Percentiles rank a stretch among this genome's conserved stretches.
phyloP scores from a whole-genome alignment of 2,113 vertebrate species.

The Tyto alba region DNA sequence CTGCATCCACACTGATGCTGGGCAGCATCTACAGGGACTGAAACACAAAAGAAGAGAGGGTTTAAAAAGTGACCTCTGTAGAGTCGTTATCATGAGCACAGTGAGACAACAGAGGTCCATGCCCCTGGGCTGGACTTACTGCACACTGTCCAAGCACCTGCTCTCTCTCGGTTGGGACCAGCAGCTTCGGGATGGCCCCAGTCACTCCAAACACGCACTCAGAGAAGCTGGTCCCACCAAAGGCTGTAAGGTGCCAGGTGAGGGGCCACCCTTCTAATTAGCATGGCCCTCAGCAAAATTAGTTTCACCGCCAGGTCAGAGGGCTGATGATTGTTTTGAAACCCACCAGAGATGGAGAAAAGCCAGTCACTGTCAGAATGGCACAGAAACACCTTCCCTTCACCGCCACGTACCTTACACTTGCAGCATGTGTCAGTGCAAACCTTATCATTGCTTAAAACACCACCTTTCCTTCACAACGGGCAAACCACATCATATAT shows the following conservation, averaged over 20 bases:
- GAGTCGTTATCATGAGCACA: background rate
- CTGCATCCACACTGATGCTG: too few relatives aligned
- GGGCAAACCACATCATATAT: background rate
- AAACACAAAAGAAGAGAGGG: background rate
- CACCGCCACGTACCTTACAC: accelerated
- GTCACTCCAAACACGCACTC: background rate
- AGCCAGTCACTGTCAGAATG: background rate
- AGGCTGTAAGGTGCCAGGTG: background rate
- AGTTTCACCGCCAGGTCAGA: background rate
- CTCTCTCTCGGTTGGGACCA: background rate
- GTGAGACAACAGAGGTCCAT: accelerated
- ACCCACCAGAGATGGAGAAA: background rate
- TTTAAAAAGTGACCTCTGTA: background rate
- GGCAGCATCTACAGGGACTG: too few relatives aligned
- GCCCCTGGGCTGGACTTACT: too few relatives aligned
- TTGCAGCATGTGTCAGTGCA: background rate
- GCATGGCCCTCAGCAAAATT: background rate
- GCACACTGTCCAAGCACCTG: accelerated
- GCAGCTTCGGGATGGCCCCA: background rate
- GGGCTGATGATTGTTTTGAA: background rate
- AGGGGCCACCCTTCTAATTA: background rate
- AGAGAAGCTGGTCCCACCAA: background rate
- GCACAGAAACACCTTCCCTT: background rate
- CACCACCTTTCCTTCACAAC: background rate
- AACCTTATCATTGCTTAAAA: background rate